Evolutionary conservation across 1,140 invertebrate genomes (phyloP).

Genomic region (Temnothorax curvispinosus): DNA sequence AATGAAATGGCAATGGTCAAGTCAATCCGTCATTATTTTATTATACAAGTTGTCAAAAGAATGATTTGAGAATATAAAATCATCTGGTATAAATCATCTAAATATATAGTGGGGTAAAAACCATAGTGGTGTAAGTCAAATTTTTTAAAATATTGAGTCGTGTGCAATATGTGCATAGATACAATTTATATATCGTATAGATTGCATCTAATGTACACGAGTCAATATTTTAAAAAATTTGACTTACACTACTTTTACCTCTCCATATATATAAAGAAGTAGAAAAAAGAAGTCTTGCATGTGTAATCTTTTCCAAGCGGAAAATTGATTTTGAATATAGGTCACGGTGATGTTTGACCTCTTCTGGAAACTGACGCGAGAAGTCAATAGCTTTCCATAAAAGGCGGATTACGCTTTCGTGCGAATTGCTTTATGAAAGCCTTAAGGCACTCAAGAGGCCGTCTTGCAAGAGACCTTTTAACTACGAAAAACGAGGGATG

Average conservation of each 20-base stretch:
- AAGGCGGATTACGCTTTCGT: slow-evolving; percentile 53
- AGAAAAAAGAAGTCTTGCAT: not conserved
- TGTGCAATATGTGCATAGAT: no score
- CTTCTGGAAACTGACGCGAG: slow-evolving; percentile 50
- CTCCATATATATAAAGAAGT: not conserved
- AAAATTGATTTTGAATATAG: slow-evolving; percentile 36
- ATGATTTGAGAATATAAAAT: not conserved
- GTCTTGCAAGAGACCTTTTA: slow-evolving; percentile 55
- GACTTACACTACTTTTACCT: no score
- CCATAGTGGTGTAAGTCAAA: no score
- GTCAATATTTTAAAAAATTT: no score
- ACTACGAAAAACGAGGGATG: slow-evolving; percentile 36
- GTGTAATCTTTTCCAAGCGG: not conserved
- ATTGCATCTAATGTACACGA: no score
- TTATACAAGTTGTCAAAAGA: not conserved
- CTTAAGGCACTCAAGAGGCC: slow-evolving; percentile 41
- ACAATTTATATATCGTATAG: no score
- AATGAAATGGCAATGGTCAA: not conserved
- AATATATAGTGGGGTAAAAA: no score
- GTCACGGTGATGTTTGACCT: slow-evolving; percentile 52
- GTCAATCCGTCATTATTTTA: not conserved
- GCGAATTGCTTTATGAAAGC: slow-evolving; percentile 52
- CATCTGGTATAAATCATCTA: not conserved
- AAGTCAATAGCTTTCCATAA: slow-evolving; percentile 69
- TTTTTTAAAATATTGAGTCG: no score